Evolutionary conservation across 2,888 invertebrate genomes (phyloP), one percentile per base, ranked within the genome.

Genomic region (Meteorus colon): DNA sequence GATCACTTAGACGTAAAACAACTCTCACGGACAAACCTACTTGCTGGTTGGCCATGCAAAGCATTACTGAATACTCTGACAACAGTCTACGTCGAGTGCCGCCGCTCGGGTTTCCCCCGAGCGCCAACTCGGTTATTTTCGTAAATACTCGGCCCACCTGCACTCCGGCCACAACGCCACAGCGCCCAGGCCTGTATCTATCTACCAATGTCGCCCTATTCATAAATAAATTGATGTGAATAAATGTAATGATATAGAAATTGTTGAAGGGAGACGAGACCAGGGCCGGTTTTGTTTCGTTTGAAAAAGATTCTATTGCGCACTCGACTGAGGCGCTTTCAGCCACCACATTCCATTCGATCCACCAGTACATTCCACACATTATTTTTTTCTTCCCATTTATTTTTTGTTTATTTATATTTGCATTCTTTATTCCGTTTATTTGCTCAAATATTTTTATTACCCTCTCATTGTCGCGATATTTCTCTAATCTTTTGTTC

Each of bases 61-160:
- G 89, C 89, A 87, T 89, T 88, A 89, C 89, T 89, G 89, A 88
- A 82, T 81, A 86, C 85, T 86, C 86, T 86, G 86, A 87, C 87
- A 87, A 87, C 89, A 88, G 87, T 86, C 84, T 83, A 84, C 84
- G 83, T 81, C 80, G 85, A 83, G 82, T 83, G 80, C 83, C 83
- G 82, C 81, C 83, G 82, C 79, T 87, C 87, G 85, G 87, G 85
- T 86, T 86, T 85, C 84, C 83, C 84, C 86, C 86, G 86, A 85
- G 62, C 55, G 74, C 62, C 19, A 19, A 82, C 76, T 90, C 91
- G 91, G 83, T 60, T 1, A 27, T 79, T 82, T 81, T 89, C 91
- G 91, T 77, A 79, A 77, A 67, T 48, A 71, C 77, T 90, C 91
- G 91, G 90, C 90, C 91, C 91, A 91, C 91, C 91, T 92, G 92